Conservation (phyloP, 92 coral and sea anemone genomes). For the Muricea muricata region DNA sequence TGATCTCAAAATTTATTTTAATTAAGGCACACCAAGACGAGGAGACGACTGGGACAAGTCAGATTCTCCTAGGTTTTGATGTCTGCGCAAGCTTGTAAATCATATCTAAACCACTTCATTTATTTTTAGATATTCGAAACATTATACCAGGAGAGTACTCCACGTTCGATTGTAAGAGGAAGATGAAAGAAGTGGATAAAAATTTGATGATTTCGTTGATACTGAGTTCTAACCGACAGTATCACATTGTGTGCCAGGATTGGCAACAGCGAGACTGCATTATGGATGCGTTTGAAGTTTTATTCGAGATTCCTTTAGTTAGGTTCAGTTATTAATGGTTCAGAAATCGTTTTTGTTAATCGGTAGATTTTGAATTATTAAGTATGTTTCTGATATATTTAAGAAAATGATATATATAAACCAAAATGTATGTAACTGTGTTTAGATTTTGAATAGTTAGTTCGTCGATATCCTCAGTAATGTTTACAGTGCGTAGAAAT, state of each 20-base stretch:
- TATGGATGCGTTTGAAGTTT: conserved; percentile 2
- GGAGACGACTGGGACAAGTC: no score
- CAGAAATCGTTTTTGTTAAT: no score
- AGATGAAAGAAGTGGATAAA: neutral
- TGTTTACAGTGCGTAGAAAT: no score
- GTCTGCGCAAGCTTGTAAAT: no score
- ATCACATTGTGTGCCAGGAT: neutral
- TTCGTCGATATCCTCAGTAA: no score
- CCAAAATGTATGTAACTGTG: no score
- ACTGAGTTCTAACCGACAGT: neutral
- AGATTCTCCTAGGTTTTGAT: no score
- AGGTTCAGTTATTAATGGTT: neutral
- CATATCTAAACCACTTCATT: no score
- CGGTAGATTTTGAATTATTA: neutral
- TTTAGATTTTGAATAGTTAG: no score
- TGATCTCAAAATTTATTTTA: no score
- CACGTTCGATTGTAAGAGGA: neutral
- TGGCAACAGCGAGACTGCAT: neutral
- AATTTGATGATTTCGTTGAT: conserved; percentile 11
- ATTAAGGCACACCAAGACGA: no score
- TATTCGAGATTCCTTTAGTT: neutral
- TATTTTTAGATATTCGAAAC: conserved; percentile 60
- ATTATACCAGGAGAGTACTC: conserved; percentile 75
- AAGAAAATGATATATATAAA: neutral
- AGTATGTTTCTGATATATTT: neutral